Conservation (phyloP, 2,888 invertebrate genomes). For the Platycheirus albimanus region DNA sequence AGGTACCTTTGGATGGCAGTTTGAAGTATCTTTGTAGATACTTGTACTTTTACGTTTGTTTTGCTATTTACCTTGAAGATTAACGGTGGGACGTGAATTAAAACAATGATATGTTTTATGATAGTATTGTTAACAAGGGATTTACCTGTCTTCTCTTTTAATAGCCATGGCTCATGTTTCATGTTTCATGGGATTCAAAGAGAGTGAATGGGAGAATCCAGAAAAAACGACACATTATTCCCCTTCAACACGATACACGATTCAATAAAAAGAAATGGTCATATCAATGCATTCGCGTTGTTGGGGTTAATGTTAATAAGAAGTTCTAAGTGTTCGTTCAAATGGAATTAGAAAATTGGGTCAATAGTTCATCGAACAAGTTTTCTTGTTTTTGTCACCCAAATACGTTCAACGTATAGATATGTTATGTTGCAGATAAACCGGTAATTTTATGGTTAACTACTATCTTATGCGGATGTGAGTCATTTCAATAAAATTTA, state of each 20-base stretch:
- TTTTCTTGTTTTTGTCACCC: neutral
- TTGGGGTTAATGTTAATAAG: too few species aligned
- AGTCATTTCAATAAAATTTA: slow-evolving; percentile 19
- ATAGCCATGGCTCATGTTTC: slow-evolving; percentile 9
- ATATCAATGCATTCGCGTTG: slow-evolving; percentile 6
- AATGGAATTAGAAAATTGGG: slow-evolving; percentile 41
- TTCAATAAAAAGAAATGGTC: neutral
- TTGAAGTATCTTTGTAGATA: neutral
- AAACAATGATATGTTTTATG: slow-evolving; percentile 57
- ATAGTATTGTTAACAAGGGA: slow-evolving; percentile 46
- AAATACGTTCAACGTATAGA: too few species aligned
- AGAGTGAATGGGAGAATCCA: slow-evolving; percentile 19
- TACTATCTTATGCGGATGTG: too few species aligned
- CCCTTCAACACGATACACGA: neutral
- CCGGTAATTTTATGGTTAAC: neutral
- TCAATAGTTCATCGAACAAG: slow-evolving; percentile 16
- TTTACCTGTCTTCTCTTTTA: slow-evolving; percentile 26
- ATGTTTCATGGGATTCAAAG: neutral
- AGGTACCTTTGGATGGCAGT: too few species aligned
- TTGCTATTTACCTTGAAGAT: slow-evolving; percentile 51
- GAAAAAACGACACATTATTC: neutral
- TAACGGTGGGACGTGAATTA: slow-evolving; percentile 52
- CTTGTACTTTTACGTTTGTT: slow-evolving; percentile 12
- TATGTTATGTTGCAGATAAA: neutral
- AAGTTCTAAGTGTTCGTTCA: slow-evolving; percentile 42